Percentiles rank a stretch among this genome's conserved stretches.
Evolutionary conservation across 2,888 invertebrate species (phyloP).

Genomic region (Biston stratarius): DNA sequence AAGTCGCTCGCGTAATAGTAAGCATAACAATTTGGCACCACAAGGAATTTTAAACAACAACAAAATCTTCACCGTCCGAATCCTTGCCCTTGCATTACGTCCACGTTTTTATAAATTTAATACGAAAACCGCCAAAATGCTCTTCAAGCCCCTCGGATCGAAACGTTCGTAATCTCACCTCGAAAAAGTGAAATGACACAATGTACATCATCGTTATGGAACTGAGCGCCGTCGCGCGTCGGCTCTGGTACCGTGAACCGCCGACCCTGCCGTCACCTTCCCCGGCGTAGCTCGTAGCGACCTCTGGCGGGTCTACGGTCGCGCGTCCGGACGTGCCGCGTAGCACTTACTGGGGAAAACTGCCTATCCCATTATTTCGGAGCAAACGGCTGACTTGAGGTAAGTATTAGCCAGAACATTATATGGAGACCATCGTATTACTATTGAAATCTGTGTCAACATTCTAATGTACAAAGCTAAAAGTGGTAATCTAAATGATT

Average conservation of each 20-base stretch:
- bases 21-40: background rate
- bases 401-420: no score
- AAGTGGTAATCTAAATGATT: background rate
- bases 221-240: slow-evolving; percentile 12
- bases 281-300: slow-evolving; percentile 45
- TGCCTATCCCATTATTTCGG: slow-evolving; percentile 6
- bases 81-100: no score
- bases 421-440: no score
- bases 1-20: no score
- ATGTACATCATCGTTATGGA: slow-evolving; percentile 10
- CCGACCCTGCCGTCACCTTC: slow-evolving; percentile 41
- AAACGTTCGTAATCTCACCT: background rate
- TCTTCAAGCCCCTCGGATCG: no score
- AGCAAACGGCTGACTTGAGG: background rate
- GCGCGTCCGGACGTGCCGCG: slow-evolving; percentile 43
- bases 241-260: slow-evolving; percentile 16
- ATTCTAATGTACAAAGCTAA: no score
- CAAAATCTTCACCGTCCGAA: no score
- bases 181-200: slow-evolving; percentile 8
- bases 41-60: no score
- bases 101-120: no score
- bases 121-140: no score
- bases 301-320: slow-evolving; percentile 50
- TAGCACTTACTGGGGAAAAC: slow-evolving; percentile 13
- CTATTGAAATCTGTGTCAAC: background rate